Percentiles rank a stretch among this genome's conserved stretches.
Evolutionary conservation across 2,888 invertebrate species (phyloP).

Genomic region (Sialis lutaria): DNA sequence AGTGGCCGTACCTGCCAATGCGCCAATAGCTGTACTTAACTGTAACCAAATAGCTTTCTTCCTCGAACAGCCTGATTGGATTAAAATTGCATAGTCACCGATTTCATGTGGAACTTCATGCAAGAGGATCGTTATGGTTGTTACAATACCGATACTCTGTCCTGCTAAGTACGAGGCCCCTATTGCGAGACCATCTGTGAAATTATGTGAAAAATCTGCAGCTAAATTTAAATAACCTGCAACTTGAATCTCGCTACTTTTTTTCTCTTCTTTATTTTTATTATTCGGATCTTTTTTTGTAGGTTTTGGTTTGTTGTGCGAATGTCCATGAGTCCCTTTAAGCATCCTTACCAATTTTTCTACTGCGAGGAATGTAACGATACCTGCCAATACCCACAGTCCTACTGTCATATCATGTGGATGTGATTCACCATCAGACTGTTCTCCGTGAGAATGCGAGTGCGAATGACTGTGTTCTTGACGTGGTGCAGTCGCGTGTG

Average conservation of each 20-base stretch:
- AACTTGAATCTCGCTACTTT: conserved; percentile 46
- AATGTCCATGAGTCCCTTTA: conserved; percentile 68
- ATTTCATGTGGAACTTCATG: conserved; percentile 99
- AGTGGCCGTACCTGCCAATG: conserved; percentile 79
- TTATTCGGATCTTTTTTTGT: conserved; percentile 6
- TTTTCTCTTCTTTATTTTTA: conserved; percentile 16
- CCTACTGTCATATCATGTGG: conserved; percentile 79
- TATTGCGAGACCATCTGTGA: conserved; percentile 97
- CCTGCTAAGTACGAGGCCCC: conserved; percentile 95
- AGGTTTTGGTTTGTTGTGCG: conserved; percentile 29
- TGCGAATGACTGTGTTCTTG: conserved; percentile 21
- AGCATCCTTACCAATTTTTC: conserved; percentile 83
- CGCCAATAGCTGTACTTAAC: conserved; percentile 86
- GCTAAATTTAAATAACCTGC: conserved; percentile 92
- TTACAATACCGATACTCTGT: conserved; percentile 68
- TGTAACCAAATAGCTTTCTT: conserved; percentile 91
- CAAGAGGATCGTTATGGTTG: conserved; percentile 87
- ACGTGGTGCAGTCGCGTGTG: conserved; percentile 68
- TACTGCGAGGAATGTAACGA: conserved; percentile 78
- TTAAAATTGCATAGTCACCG: conserved; percentile 96
- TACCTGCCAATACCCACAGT: conserved; percentile 84
- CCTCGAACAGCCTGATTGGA: conserved; percentile 90
- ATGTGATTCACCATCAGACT: conserved; percentile 27
- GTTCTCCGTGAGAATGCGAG: conserved; percentile 31
- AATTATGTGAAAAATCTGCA: conserved; percentile 97